These are phyloP conservation scores for Takifugu ocellatus DNA, from an alignment of 2,797 vertebrate genomes.

Conservation along the genomic window DNA sequence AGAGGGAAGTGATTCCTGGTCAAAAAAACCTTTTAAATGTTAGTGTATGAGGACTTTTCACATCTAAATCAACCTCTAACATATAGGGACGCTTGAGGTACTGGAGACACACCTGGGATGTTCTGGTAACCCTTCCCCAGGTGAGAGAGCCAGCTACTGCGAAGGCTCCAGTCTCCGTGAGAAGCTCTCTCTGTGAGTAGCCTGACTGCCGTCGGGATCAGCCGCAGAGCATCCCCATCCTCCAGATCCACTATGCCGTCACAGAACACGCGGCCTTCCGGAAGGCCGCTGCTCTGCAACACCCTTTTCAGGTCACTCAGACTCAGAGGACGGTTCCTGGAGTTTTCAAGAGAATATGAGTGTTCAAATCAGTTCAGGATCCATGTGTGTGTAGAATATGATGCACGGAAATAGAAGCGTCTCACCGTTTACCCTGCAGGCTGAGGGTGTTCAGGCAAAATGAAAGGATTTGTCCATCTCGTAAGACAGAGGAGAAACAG, in stretches of 20 bases:
- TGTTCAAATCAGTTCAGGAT: not conserved
- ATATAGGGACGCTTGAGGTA: too few species aligned
- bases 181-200: conserved; percentile 87
- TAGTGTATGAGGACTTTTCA: too few species aligned
- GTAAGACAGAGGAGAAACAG: conserved; percentile 81
- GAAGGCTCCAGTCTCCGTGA: conserved; percentile 90
- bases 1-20: too few species aligned
- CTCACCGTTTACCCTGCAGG: conserved; percentile 83
- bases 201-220: conserved; percentile 83
- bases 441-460: conserved; percentile 89
- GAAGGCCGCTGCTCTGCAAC: conserved; percentile 75
- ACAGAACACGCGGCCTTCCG: conserved; percentile 79
- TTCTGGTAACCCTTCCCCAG: conserved; percentile 78
- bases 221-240: conserved; percentile 75
- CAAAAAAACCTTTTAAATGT: too few species aligned
- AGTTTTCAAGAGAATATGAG: not conserved
- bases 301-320: conserved; percentile 85
- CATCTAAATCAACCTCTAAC: too few species aligned
- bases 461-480: conserved; percentile 89
- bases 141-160: conserved; percentile 89
- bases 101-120: conserved; percentile 62
- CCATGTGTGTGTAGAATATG: not conserved
- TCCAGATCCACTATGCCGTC: conserved; percentile 66
- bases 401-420: not conserved
- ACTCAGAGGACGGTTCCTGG: conserved; percentile 84